Conservation (phyloP, 2,797 vertebrate genomes). For the Enteromius viviparus region DNA sequence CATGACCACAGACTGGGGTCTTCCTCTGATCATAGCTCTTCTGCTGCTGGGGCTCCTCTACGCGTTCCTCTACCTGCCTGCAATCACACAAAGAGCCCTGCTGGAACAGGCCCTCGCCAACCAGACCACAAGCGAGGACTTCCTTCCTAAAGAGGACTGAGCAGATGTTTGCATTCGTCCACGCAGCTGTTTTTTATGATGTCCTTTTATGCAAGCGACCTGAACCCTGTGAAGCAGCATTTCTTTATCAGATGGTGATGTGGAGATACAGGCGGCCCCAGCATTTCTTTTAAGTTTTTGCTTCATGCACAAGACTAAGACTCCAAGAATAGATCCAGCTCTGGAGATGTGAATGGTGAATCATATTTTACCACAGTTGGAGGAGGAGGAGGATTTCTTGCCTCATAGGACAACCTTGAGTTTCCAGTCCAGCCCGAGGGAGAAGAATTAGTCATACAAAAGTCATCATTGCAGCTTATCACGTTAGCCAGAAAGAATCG, state of each 20-base stretch:
- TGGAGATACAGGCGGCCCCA: not conserved
- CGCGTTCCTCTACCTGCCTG: slow-evolving; percentile 78
- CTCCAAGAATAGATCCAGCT: slow-evolving; percentile 26
- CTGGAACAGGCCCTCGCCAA: slow-evolving; percentile 71
- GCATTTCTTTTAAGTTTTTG: not conserved
- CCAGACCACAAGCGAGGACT: slow-evolving; percentile 53
- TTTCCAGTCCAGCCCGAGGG: slow-evolving; percentile 28
- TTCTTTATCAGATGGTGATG: slow-evolving; percentile 16
- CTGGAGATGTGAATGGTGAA: slow-evolving; percentile 25
- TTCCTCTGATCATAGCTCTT: slow-evolving; percentile 75
- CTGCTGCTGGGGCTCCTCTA: slow-evolving; percentile 75
- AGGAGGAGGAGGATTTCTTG: slow-evolving; percentile 3
- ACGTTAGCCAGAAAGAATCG: slow-evolving; percentile 22
- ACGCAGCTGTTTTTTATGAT: not conserved
- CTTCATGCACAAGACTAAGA: not conserved
- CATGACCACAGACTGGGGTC: slow-evolving; percentile 76
- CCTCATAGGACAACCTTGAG: not conserved
- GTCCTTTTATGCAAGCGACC: slow-evolving; percentile 2
- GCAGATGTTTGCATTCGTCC: not conserved
- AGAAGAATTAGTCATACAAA: slow-evolving; percentile 31
- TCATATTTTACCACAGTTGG: slow-evolving; percentile 11
- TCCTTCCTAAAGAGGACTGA: slow-evolving; percentile 49
- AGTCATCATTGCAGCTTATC: slow-evolving; percentile 28
- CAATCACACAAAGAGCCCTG: slow-evolving; percentile 72
- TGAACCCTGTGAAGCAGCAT: not conserved